Base-by-base conservation (phyloP, 1,140 invertebrate genomes). In the Monomorium pharaonis region DNA sequence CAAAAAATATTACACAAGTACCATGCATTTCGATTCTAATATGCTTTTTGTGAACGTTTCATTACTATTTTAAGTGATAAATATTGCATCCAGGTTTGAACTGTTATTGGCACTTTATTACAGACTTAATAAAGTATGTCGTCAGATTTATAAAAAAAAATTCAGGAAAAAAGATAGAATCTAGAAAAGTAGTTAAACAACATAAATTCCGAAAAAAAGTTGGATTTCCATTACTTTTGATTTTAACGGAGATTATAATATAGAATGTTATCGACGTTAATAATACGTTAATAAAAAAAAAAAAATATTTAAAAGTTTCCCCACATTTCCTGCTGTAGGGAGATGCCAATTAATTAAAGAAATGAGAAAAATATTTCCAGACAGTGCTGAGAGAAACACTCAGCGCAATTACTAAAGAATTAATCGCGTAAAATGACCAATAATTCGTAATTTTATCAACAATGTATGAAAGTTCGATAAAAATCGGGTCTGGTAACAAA, bases 401-500 rank as follows among this genome's bases (percentile, higher is more conserved):
- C 27, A 14, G 9, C 33, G 10, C n/a, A 37, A 56, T 54, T 33
- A 54, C 24, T 14, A 58, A 9, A 18, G 16, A 56, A 74, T 74
- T 16, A 24, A 74, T 74, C 12, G 9, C 9, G 21, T 10, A 42
- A 30, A 42, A 58, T 3, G 9, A 42, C n/a, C n/a, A 14, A 75
- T 42, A 56, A 74, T 37, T 37, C 3, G 12, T 21, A 56, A 74
- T 56, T 37, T 33, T 14, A 4, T 75, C n/a, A 3, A 37, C 3
- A 14, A 24, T 33, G n/a, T 37, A 37, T 21, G 49, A 14, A 75
- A 24, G n/a, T 18, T 77, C 24, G 24, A 77, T 47, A 47, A 77
- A 67, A 44, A 76, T 42, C 37, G 27, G 67, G 18, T 74, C 7
- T 83, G 51, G 67, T 47, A 67, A 47, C 30, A 51, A 83, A 83